A percentile compares a stretch with the other conserved stretches of the same genome.
Conservation (phyloP, 2,113 vertebrate genomes). For the Zosterops japonicus region DNA sequence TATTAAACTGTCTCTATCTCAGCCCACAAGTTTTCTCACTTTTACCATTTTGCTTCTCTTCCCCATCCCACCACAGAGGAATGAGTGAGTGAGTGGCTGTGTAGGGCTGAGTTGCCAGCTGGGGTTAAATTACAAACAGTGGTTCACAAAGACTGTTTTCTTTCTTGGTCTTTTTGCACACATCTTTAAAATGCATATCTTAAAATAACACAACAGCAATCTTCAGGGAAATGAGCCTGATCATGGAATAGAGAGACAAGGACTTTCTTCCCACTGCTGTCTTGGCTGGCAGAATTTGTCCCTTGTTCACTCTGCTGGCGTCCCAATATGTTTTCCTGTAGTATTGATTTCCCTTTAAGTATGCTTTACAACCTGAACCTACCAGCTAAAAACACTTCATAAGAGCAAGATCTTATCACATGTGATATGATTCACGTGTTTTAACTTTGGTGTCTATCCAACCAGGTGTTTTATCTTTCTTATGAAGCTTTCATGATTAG, state of each 20-base stretch:
- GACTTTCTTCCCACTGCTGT: neutral
- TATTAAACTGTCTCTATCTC: neutral
- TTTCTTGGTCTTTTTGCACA: neutral
- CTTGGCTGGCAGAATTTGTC: neutral
- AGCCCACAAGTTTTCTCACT: neutral
- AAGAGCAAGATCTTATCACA: neutral
- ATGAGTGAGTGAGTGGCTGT: neutral
- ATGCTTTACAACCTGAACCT: neutral
- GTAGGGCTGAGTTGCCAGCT: neutral
- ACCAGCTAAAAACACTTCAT: neutral
- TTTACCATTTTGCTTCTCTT: neutral
- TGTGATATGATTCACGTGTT: neutral
- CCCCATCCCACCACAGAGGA: neutral
- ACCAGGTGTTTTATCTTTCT: slow-evolving; percentile 25
- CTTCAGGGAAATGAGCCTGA: neutral
- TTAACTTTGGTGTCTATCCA: slow-evolving; percentile 13
- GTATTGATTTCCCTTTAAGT: neutral
- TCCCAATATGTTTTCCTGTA: neutral
- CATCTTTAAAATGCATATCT: neutral
- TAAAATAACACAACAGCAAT: neutral
- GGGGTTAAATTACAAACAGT: neutral
- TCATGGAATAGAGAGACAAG: neutral
- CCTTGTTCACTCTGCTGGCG: neutral
- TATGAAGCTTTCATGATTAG: neutral
- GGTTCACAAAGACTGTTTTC: neutral